Base-by-base conservation (phyloP, 2,888 invertebrate species). In the Lissonota sp. region DNA sequence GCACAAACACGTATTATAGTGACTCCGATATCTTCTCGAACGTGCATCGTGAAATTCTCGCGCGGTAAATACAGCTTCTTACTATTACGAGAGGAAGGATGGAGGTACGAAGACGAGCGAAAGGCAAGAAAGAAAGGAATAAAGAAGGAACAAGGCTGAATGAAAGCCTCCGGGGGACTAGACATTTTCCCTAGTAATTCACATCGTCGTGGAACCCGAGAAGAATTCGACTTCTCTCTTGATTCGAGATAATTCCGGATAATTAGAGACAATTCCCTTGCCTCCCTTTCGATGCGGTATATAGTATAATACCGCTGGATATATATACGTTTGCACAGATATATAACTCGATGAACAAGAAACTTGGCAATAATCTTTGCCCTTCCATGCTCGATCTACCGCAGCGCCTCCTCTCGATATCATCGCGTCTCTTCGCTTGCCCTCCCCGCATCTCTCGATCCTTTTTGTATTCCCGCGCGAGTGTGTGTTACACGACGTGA, bases 231-330 rank as follows among this genome's bases (percentile, higher is more conserved):
- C 60, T 70, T 63, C 51, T 75, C 26, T 26, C 82, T 79, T 75
- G 79, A 82, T 82, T 82, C 71, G 82, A 79, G 78, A 79, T 79
- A 82, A 82, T 82, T 82, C 57, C 44, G 39, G 78, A 82, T 79
- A 78, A 82, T 82, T 82, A 78, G 70, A 81, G 73, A 75, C 74
- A 66, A 78, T 78, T 81, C 44, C 26, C 26, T 26, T 26, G 26
- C 26, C 3, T 42, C 46, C 26, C 39, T 58, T 39, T 5, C 5
- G 14, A 16, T 26, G 37, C 10, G 26, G 26, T 26, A 26, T 26
- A 26, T 26, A 26, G 26, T 26, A 26, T 26, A 26, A 26, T 26
- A 26, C 26, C 26, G 26, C 26, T 26, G 26, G 26, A 26, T 26
- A 67, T 8, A 8, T 16, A 44, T 49, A 40, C 40, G 37, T 72